Conservation (phyloP, 2,113 vertebrate genomes). For the pig (Sus scrofa) region DNA sequence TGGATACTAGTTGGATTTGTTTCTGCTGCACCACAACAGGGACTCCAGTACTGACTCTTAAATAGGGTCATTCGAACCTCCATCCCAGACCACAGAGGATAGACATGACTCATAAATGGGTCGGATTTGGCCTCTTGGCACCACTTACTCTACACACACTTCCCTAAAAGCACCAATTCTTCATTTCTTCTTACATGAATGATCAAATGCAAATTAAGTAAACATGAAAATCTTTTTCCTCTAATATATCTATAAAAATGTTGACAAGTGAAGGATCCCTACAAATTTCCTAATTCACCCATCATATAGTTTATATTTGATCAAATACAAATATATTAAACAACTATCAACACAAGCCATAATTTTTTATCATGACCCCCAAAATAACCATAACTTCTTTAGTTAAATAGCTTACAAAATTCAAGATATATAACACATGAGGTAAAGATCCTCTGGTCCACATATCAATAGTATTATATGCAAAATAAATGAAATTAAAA, state of each 20-base stretch:
- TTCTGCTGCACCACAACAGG: too few relatives aligned
- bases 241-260: background rate
- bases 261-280: background rate
- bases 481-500: background rate
- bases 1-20: too few relatives aligned
- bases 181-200: background rate
- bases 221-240: background rate
- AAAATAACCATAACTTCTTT: background rate
- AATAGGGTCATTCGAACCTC: fast-evolving
- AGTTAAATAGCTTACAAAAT: background rate
- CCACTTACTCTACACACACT: background rate
- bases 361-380: background rate
- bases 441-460: background rate
- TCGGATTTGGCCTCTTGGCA: background rate
- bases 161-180: background rate
- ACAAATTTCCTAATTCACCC: background rate
- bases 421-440: background rate
- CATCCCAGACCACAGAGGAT: background rate
- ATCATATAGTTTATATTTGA: background rate
- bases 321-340: background rate
- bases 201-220: background rate
- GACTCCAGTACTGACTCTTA: fast-evolving
- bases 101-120: background rate
- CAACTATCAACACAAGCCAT: background rate
- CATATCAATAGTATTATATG: background rate